These are phyloP conservation scores for Gymnoscopelus braueri DNA, from an alignment of 2,797 vertebrate genomes.

Conservation along the genomic window DNA sequence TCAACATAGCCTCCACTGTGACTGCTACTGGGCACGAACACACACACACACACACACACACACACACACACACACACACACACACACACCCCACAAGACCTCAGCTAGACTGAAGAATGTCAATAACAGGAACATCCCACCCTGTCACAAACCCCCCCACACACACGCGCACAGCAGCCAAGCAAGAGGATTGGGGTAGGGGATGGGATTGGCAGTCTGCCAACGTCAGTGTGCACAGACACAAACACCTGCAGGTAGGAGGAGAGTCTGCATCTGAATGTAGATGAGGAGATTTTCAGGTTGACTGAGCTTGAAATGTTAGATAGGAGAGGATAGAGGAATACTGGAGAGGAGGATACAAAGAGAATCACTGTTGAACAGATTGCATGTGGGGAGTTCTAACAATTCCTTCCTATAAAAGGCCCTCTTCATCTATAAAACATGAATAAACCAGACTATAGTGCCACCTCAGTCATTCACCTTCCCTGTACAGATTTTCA, in stretches of 20 bases:
- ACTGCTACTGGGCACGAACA: too few relatives aligned
- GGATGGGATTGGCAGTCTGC: background rate
- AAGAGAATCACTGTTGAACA: background rate
- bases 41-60: slow-evolving; percentile 1
- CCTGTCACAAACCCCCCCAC: background rate
- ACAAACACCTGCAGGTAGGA: slow-evolving; percentile 3
- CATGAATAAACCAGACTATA: too few relatives aligned
- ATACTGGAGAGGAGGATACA: background rate
- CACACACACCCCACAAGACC: background rate
- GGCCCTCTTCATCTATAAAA: too few relatives aligned
- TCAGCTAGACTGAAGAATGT: background rate
- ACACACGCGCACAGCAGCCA: background rate
- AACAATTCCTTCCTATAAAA: too few relatives aligned
- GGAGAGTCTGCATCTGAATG: slow-evolving; percentile 8
- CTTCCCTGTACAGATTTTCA: too few relatives aligned
- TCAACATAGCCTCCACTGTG: too few relatives aligned
- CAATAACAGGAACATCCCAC: background rate
- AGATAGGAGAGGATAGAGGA: slow-evolving; percentile 16
- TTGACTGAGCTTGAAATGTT: slow-evolving; percentile 41
- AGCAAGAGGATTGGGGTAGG: background rate
- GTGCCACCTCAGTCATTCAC: too few relatives aligned
- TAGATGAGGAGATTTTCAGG: slow-evolving; percentile 27
- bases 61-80: background rate
- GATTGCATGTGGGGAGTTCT: background rate
- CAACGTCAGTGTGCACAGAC: background rate